phyloP scores from a whole-genome alignment of 2,113 vertebrate species.

The Herpetotheres cachinnans region DNA sequence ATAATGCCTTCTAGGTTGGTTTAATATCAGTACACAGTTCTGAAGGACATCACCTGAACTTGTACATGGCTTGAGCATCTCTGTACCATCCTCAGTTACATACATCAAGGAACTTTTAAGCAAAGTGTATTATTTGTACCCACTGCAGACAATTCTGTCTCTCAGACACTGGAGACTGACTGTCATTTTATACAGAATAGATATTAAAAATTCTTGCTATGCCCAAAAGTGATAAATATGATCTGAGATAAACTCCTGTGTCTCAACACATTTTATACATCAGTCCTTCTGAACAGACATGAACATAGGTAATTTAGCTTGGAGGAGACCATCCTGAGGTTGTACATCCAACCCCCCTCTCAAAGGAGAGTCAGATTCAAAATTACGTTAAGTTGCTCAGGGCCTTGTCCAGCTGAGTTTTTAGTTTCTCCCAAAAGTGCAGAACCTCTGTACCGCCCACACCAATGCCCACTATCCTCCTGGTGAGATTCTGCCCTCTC shows the following conservation, averaged over 20 bases:
- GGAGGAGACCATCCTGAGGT: not conserved
- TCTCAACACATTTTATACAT: not conserved
- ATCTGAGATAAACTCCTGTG: not conserved
- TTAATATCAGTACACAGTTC: not conserved
- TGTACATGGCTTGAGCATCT: not conserved
- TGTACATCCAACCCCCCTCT: not conserved
- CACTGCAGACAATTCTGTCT: not conserved
- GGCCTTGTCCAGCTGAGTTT: not conserved
- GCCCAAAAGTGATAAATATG: not conserved
- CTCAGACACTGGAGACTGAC: not conserved
- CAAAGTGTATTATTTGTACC: not conserved
- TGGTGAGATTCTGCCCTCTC: not conserved
- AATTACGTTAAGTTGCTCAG: not conserved
- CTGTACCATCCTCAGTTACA: not conserved
- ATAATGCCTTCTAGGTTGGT: not conserved
- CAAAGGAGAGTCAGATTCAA: not conserved
- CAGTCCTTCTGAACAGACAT: not conserved
- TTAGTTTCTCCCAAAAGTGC: not conserved
- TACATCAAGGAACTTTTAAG: not conserved
- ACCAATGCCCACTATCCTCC: not conserved
- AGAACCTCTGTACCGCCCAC: not conserved
- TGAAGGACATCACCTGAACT: not conserved
- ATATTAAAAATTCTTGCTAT: not conserved
- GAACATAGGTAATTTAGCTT: not conserved
- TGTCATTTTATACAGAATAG: not conserved